Percentiles rank a stretch among this genome's conserved stretches.
These are phyloP conservation scores for Chironomus tepperi DNA, from an alignment of 1,140 invertebrate genomes.

Conservation along the genomic window DNA sequence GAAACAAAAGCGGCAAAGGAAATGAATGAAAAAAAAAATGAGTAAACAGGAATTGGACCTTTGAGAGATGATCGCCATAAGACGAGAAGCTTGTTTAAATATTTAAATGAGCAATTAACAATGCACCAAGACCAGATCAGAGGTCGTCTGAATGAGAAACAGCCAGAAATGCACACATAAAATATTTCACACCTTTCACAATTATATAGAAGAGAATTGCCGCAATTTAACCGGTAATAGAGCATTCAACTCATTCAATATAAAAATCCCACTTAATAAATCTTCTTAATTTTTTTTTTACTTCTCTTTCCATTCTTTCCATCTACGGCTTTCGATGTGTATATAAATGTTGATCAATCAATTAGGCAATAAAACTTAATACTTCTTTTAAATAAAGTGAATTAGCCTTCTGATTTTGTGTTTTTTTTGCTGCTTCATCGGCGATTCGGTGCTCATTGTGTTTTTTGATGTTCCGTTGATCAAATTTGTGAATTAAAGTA, in stretches of 20 bases:
- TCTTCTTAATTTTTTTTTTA: not conserved
- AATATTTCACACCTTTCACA: conserved; percentile 18
- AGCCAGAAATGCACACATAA: not conserved
- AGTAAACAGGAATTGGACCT: conserved; percentile 5
- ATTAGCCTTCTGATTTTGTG: conserved; percentile 17
- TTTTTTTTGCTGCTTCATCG: conserved; percentile 17
- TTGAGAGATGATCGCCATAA: not conserved
- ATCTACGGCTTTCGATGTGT: not conserved
- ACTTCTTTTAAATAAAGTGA: conserved; percentile 23
- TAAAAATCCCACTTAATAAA: conserved; percentile 18
- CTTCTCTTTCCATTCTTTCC: not conserved
- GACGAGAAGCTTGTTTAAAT: conserved; percentile 12
- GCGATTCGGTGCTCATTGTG: not conserved
- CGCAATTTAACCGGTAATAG: not conserved
- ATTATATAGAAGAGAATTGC: not conserved
- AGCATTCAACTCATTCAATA: conserved; percentile 9
- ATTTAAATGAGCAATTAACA: not conserved
- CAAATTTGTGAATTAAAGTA: not conserved
- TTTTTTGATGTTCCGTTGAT: not conserved
- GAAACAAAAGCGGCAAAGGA: too few relatives aligned
- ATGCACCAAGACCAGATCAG: not conserved
- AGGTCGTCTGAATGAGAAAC: not conserved
- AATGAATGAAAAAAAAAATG: not conserved
- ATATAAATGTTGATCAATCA: conserved; percentile 20
- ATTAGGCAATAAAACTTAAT: conserved; percentile 23